Evolutionary conservation across 2,888 invertebrate species (phyloP), one percentile per base, ranked within the genome.

Genomic region (Xanthia icteritia): DNA sequence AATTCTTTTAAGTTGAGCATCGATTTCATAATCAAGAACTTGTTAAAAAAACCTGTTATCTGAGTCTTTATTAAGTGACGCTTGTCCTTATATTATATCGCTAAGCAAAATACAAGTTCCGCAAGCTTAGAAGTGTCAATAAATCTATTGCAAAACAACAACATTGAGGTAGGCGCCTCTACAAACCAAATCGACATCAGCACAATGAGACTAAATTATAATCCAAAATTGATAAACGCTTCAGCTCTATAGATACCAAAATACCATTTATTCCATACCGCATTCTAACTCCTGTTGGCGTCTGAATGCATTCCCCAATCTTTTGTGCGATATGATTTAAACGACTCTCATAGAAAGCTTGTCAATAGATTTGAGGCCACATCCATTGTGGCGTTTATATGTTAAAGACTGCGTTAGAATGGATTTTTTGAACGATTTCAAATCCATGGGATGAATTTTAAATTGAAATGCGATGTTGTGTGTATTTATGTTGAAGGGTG

Each of bases 241-340:
- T 63, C 64, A 71, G 63, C 56, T 48, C 48, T 60, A n/a, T 64
- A 75, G 64, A 73, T 67, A 80, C 65, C 71, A 71, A 64, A 79
- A 78, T 63, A 63, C 74, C 56, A 73, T 83, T 79, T 77, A 79
- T 76, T 77, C 75, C 51, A 69, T 75, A 77, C 70, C 61, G 64
- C 81, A 77, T 78, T 84, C 68, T 77, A 70, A 68, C 81, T 85
- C 72, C 75, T 82, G 86, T 76, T 81, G 74, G 79, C 74, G 74
- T 89, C 73, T 89, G 83, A 89, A 90, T 88, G 88, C 86, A 89
- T 88, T 88, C 86, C 86, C 82, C 76, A 88, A 85, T 85, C 85
- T 77, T 86, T 90, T 90, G 90, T 90, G 81, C 72, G 84, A 81
- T 89, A 88, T 89, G 90, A 89, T 89, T 88, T 88, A 88, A 88